Percentiles rank a stretch among this genome's conserved stretches.
Evolutionary conservation across 1,140 invertebrate species (phyloP).

Genomic region (Tetramorium parvispinum): DNA sequence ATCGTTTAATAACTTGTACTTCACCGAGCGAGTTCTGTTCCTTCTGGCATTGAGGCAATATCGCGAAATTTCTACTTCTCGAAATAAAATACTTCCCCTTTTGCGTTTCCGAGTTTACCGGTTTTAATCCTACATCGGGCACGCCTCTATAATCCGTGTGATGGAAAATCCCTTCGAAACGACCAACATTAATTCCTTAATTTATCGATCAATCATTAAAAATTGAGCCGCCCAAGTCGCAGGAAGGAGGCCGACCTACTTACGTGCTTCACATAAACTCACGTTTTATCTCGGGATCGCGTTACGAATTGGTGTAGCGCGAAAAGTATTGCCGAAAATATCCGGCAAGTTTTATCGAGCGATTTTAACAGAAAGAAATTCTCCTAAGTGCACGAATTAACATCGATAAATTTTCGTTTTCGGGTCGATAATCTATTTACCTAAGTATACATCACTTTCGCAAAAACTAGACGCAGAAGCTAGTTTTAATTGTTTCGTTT

Average conservation of each 20-base stretch:
- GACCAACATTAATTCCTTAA: constrained; percentile 31
- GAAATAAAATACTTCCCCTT: constrained; percentile 36
- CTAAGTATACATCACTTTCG: not conserved
- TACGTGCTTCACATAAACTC: constrained; percentile 46
- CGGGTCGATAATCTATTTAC: not conserved
- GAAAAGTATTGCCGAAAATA: not conserved
- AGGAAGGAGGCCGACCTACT: constrained; percentile 21
- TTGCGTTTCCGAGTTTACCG: constrained; percentile 23
- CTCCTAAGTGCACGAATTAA: not conserved
- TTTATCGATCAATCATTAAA: constrained; percentile 66
- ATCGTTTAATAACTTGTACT: constrained; percentile 57
- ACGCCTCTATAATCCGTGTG: constrained; percentile 1
- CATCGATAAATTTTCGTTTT: not conserved
- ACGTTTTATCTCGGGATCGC: constrained; percentile 14
- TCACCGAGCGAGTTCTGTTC: constrained; percentile 42
- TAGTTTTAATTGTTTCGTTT: not conserved
- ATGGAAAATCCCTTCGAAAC: constrained; percentile 41
- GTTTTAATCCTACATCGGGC: constrained; percentile 36
- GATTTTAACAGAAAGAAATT: not conserved
- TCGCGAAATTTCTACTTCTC: constrained; percentile 43
- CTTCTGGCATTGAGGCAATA: constrained; percentile 21
- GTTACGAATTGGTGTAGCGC: constrained; percentile 2
- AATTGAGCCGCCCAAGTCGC: constrained; percentile 47
- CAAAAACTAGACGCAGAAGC: not conserved
- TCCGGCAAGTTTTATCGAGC: not conserved